Conservation (phyloP, 1,140 invertebrate species). For the Sinonovacula constricta region DNA sequence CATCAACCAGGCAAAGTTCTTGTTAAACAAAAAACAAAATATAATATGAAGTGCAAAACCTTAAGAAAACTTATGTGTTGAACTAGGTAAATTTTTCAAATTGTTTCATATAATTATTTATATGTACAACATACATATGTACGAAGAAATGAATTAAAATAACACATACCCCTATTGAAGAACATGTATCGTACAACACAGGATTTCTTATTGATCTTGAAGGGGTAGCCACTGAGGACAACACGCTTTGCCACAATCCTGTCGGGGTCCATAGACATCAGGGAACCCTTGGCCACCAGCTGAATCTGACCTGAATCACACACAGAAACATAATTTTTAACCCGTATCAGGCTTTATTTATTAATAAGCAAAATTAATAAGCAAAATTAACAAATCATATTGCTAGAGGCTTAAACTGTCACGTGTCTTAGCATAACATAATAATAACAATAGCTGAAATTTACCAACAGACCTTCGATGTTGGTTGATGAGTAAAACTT, state of each 20-base stretch:
- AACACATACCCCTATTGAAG: slow-evolving; percentile 90
- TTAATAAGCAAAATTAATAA: neutral
- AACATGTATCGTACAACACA: slow-evolving; percentile 99
- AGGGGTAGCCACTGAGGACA: slow-evolving; percentile 95
- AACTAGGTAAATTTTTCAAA: too few relatives aligned
- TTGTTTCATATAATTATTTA: too few relatives aligned
- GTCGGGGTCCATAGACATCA: slow-evolving; percentile 94
- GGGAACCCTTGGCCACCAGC: slow-evolving; percentile 91
- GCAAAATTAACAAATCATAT: slow-evolving; percentile 9
- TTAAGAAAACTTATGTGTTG: too few relatives aligned
- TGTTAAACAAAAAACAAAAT: too few relatives aligned
- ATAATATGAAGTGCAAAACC: too few relatives aligned
- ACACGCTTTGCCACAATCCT: slow-evolving; percentile 94
- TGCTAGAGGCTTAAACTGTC: neutral
- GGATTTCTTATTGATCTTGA: slow-evolving; percentile 87
- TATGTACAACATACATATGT: too few relatives aligned
- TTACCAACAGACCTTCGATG: neutral
- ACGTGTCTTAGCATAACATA: neutral
- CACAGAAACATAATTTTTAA: too few relatives aligned
- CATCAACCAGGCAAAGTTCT: too few relatives aligned
- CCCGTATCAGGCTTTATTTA: too few relatives aligned
- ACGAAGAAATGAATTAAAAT: too few relatives aligned
- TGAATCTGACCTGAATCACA: slow-evolving; percentile 82
- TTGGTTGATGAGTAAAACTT: too few relatives aligned
- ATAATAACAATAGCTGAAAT: neutral